Evolutionary conservation across 2,113 vertebrate species (phyloP).

Genomic region (Fukomys damarensis): DNA sequence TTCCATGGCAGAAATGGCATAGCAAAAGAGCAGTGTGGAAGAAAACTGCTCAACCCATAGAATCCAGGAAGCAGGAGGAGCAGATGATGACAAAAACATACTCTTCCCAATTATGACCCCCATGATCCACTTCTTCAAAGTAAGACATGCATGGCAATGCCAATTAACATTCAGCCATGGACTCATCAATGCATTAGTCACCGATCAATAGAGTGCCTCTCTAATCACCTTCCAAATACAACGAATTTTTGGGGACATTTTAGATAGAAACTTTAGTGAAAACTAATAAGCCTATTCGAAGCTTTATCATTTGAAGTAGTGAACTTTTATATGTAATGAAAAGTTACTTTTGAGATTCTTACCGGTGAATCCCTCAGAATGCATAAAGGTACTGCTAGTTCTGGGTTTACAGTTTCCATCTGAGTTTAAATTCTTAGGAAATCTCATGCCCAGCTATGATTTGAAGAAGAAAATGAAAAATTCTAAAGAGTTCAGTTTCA

Average conservation of each 20-base stretch:
- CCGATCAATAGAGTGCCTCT: neutral
- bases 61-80: neutral
- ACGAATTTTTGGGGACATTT: neutral
- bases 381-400: neutral
- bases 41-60: neutral
- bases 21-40: neutral
- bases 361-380: neutral
- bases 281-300: neutral
- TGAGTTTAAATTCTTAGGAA: conserved; percentile 40
- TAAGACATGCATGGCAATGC: fast-evolving
- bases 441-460: neutral
- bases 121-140: neutral
- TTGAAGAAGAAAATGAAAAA: conserved; percentile 49
- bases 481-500: conserved; percentile 34
- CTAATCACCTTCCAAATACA: neutral
- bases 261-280: neutral
- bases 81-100: too few relatives aligned
- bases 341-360: neutral
- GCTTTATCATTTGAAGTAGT: neutral
- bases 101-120: neutral
- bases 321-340: neutral
- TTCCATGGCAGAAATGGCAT: neutral
- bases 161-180: neutral
- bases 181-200: neutral
- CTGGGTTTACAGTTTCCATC: neutral